Percentiles rank a stretch among this genome's conserved stretches.
Conservation (phyloP, 1,140 invertebrate genomes). For the Rhopalosiphum maidis region DNA sequence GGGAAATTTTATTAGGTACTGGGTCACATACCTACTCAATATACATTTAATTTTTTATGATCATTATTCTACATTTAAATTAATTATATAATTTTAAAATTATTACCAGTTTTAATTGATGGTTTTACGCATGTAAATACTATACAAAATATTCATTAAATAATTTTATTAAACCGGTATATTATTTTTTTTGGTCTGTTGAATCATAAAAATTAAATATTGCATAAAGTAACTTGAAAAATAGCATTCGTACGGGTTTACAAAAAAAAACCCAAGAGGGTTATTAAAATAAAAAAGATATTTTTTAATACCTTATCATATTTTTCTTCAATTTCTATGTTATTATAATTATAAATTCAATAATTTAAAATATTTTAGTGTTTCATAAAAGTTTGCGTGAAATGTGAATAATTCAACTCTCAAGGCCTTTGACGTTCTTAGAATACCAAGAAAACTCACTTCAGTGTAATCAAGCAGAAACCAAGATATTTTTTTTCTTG, state of each 20-base stretch:
- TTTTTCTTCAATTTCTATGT: background rate
- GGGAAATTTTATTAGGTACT: background rate
- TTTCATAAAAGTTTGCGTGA: background rate
- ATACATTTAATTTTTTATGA: too few relatives aligned
- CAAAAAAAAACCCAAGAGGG: background rate
- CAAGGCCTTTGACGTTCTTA: background rate
- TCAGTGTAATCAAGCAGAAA: background rate
- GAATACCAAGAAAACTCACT: background rate
- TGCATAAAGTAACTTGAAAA: background rate
- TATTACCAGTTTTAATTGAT: background rate
- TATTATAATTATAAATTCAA: background rate
- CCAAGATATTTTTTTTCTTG: background rate
- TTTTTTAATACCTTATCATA: background rate
- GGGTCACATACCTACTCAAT: background rate
- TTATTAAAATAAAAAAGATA: too few relatives aligned
- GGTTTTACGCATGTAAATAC: background rate
- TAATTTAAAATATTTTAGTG: slow-evolving; percentile 4
- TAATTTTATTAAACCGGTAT: background rate
- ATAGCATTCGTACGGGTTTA: background rate
- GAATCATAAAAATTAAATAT: too few relatives aligned
- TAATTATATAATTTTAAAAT: background rate
- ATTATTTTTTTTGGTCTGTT: background rate
- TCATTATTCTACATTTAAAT: background rate
- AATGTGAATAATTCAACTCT: background rate
- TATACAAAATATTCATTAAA: background rate